Conservation (phyloP, 2,113 vertebrate genomes). For the Vulpes vulpes region DNA sequence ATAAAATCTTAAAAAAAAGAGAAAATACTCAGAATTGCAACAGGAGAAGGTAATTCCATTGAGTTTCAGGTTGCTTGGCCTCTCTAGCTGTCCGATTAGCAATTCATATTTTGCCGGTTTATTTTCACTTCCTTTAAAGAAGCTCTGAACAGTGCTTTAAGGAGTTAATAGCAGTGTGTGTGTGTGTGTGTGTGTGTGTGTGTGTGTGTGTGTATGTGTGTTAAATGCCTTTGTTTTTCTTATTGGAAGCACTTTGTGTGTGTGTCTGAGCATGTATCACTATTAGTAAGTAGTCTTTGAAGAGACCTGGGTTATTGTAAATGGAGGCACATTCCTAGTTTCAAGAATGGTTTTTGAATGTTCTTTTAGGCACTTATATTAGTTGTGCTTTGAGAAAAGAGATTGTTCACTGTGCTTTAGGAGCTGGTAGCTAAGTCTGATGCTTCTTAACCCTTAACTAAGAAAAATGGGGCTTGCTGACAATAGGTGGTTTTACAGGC, state of each 20-base stretch:
- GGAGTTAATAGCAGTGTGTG: neutral
- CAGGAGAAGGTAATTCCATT: neutral
- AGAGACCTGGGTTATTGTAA: neutral
- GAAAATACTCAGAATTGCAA: neutral
- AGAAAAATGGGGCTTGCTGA: slow-evolving; percentile 63
- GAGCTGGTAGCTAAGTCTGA: slow-evolving; percentile 40
- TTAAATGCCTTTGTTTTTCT: neutral
- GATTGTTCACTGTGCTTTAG: slow-evolving; percentile 13
- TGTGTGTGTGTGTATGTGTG: neutral
- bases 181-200: neutral
- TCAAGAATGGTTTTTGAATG: slow-evolving; percentile 23
- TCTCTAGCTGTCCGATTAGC: neutral
- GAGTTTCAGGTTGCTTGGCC: neutral
- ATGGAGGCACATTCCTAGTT: neutral
- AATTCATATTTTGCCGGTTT: neutral
- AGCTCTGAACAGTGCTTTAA: neutral
- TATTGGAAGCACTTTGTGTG: slow-evolving; percentile 1
- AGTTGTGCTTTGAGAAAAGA: slow-evolving; percentile 60
- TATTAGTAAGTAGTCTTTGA: neutral
- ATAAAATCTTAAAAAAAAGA: too few species aligned
- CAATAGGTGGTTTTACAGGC: slow-evolving; percentile 53
- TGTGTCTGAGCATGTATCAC: neutral
- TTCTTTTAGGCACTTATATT: neutral
- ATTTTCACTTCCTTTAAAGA: neutral
- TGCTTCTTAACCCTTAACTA: slow-evolving; percentile 65